Evolutionary conservation across 1,140 invertebrate species (phyloP).

Genomic region (Drosophila repletoides): DNA sequence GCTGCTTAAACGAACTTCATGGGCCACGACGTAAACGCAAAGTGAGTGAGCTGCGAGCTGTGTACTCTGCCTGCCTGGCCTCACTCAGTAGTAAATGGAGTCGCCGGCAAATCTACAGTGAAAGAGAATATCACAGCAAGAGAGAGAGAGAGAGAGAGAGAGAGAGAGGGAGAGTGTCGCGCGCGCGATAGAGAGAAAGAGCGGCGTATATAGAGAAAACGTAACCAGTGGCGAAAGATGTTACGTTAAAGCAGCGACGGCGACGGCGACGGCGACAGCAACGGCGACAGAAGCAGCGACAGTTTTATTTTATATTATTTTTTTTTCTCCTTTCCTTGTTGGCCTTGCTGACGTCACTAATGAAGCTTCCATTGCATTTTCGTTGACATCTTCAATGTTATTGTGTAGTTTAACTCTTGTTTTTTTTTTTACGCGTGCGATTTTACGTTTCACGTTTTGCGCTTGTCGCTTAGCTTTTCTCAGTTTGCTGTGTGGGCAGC

Average conservation of each 20-base stretch:
- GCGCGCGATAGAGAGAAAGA: too few relatives aligned
- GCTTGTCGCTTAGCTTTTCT: conserved; percentile 39
- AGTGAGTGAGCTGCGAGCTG: conserved; percentile 39
- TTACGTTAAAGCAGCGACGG: conserved; percentile 20
- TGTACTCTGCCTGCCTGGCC: conserved; percentile 1
- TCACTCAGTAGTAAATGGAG: conserved; percentile 40
- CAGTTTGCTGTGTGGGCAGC: conserved; percentile 26
- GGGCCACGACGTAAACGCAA: conserved; percentile 66
- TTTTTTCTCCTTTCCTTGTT: background rate
- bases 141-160: conserved; percentile 1
- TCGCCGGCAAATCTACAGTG: conserved; percentile 44
- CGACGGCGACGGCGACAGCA: background rate
- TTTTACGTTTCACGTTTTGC: conserved; percentile 37
- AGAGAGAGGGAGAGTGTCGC: background rate
- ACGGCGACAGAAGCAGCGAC: conserved; percentile 4
- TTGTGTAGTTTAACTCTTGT: too few relatives aligned
- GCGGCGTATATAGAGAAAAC: conserved; percentile 32
- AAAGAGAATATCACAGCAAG: conserved; percentile 22
- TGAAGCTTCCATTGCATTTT: background rate
- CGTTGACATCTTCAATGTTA: conserved; percentile 1
- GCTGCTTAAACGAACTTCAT: conserved; percentile 64
- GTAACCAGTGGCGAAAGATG: conserved; percentile 11
- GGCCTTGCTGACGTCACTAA: conserved; percentile 16
- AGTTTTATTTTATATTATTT: background rate
- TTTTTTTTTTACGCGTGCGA: conserved; percentile 27